phyloP scores from a whole-genome alignment of 2,797 vertebrate genomes.

The Agapornis canus region DNA sequence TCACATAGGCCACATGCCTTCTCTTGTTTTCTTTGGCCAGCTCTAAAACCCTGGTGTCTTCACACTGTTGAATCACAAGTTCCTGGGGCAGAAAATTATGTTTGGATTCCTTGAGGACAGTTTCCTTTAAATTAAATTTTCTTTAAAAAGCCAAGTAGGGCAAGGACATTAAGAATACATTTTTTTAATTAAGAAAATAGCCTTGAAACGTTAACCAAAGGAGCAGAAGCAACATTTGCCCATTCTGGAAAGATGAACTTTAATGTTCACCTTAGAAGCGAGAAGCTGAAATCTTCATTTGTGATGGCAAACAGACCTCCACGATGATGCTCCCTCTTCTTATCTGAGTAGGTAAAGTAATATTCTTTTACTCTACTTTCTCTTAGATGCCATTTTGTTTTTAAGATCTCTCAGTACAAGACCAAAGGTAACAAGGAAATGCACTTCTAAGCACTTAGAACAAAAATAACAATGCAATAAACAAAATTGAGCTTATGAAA shows the following conservation, averaged over 20 bases:
- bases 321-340: neutral
- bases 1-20: neutral
- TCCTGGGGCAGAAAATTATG: neutral
- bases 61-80: slow-evolving; percentile 25
- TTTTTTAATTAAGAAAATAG: slow-evolving; percentile 18
- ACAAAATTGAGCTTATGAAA: neutral
- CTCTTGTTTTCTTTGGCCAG: slow-evolving; percentile 50
- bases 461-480: neutral
- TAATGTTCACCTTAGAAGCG: neutral
- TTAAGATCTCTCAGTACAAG: neutral
- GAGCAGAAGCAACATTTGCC: neutral
- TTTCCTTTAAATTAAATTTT: slow-evolving; percentile 52
- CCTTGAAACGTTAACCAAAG: neutral
- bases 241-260: neutral
- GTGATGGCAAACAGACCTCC: neutral
- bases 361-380: neutral
- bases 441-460: neutral
- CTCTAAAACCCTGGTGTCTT: neutral
- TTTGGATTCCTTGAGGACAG: slow-evolving; percentile 42
- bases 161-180: slow-evolving; percentile 32
- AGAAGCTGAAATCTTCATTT: neutral
- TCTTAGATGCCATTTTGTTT: neutral
- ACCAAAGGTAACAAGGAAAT: slow-evolving; percentile 3
- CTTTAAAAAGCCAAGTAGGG: slow-evolving; percentile 32
- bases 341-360: neutral